phyloP scores from a whole-genome alignment of 2,797 vertebrate genomes.

The Hoplostethus atlanticus region DNA sequence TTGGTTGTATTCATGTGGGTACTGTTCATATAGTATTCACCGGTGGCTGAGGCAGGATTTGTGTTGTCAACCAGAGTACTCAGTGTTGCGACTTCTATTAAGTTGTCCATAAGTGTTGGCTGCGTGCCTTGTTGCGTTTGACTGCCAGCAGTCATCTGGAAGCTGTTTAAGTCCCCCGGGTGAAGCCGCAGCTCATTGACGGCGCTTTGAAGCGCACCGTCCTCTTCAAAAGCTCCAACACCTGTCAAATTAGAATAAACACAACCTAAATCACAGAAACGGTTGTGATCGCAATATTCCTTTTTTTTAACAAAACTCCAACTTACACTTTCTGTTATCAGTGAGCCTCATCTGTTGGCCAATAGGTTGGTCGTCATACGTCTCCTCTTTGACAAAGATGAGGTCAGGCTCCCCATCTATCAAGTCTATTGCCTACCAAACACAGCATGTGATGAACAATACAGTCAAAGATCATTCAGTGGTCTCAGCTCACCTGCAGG shows the following conservation, averaged over 20 bases:
- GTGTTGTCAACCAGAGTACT: constrained; percentile 59
- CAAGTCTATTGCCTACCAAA: constrained; percentile 74
- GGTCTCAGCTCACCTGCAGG: not conserved
- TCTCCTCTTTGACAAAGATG: constrained; percentile 84
- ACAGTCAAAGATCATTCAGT: not conserved
- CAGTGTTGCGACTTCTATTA: constrained; percentile 74
- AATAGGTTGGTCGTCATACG: constrained; percentile 78
- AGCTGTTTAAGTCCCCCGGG: constrained; percentile 66
- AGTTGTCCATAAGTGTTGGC: constrained; percentile 74
- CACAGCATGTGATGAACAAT: constrained; percentile 17
- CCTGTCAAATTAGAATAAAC: constrained; percentile 60
- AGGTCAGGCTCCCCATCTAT: constrained; percentile 80
- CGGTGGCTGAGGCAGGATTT: constrained; percentile 40
- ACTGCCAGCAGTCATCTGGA: constrained; percentile 57
- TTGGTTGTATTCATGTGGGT: constrained; percentile 60
- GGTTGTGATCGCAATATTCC: not conserved
- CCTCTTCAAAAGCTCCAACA: constrained; percentile 70
- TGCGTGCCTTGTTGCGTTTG: constrained; percentile 65
- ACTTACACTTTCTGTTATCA: constrained; percentile 68
- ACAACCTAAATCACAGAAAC: constrained; percentile 11
- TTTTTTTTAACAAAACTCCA: constrained; percentile 1
- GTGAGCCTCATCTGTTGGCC: constrained; percentile 73
- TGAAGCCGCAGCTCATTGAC: constrained; percentile 77
- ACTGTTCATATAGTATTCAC: constrained; percentile 59
- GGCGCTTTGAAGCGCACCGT: constrained; percentile 64